phyloP scores from a whole-genome alignment of 1,140 invertebrate species.

The Heliconius hermathena region DNA sequence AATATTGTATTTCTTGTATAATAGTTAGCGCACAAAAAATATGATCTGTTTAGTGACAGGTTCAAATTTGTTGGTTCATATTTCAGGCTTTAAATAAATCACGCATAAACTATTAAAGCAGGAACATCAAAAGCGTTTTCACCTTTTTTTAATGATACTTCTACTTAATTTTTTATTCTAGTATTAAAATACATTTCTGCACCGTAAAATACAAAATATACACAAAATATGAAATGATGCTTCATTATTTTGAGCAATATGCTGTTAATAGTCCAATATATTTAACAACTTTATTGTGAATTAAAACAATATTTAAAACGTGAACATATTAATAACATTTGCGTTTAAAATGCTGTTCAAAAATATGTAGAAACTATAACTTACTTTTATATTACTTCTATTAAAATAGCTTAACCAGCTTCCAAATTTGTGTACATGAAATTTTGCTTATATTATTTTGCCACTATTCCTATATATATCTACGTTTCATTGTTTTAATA shows the following conservation, averaged over 20 bases:
- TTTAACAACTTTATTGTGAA: neutral
- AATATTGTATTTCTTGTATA: neutral
- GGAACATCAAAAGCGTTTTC: neutral
- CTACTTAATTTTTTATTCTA: neutral
- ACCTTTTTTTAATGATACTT: neutral
- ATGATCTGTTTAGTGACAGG: neutral
- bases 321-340: neutral
- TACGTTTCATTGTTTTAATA: neutral
- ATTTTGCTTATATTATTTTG: neutral
- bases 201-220: neutral
- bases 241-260: neutral
- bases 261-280: neutral
- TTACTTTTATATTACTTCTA: neutral
- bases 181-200: neutral
- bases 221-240: neutral
- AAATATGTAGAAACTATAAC: neutral
- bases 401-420: neutral
- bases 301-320: neutral
- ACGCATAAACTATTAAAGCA: neutral
- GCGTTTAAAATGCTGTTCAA: neutral
- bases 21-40: conserved; percentile 10
- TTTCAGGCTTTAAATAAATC: conserved; percentile 12
- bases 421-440: neutral
- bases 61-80: neutral
- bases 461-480: neutral